These are phyloP conservation scores for Drosophila sproati DNA, from an alignment of 1,140 invertebrate genomes.

Conservation along the genomic window DNA sequence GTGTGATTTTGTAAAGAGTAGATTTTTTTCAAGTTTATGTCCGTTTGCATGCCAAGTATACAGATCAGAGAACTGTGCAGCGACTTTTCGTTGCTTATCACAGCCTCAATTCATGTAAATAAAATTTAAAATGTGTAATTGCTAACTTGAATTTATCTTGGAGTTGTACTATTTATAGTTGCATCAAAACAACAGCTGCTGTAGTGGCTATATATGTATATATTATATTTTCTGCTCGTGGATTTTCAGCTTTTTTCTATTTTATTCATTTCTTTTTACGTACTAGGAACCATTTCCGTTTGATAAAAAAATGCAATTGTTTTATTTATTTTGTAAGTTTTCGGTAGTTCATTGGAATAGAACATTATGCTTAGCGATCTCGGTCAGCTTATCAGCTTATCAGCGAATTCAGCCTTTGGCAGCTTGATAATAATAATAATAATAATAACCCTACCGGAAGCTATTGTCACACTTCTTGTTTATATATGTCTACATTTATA, in stretches of 20 bases:
- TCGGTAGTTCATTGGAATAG: slow-evolving; percentile 18
- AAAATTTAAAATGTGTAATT: slow-evolving; percentile 54
- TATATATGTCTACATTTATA: neutral
- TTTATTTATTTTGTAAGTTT: slow-evolving; percentile 20
- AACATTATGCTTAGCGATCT: slow-evolving; percentile 17
- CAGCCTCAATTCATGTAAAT: slow-evolving; percentile 20
- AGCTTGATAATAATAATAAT: slow-evolving; percentile 8
- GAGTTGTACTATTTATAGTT: slow-evolving; percentile 38
- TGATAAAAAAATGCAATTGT: slow-evolving; percentile 21
- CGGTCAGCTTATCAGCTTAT: slow-evolving; percentile 35
- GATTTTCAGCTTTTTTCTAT: slow-evolving; percentile 18
- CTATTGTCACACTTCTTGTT: slow-evolving; percentile 8
- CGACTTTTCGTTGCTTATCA: slow-evolving; percentile 17
- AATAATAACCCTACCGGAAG: slow-evolving; percentile 21
- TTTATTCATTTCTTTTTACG: slow-evolving; percentile 6
- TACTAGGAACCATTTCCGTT: slow-evolving; percentile 28
- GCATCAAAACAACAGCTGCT: slow-evolving; percentile 28
- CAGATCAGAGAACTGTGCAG: neutral
- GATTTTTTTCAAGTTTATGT: no score
- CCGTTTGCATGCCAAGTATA: neutral
- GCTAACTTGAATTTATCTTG: slow-evolving; percentile 33
- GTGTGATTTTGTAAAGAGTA: no score
- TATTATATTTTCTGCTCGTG: slow-evolving; percentile 1
- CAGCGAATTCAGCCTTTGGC: slow-evolving; percentile 15
- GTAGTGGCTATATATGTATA: slow-evolving; percentile 7